These are phyloP conservation scores for Mactra quadrangularis DNA, from an alignment of 1,140 invertebrate genomes.

Conservation along the genomic window DNA sequence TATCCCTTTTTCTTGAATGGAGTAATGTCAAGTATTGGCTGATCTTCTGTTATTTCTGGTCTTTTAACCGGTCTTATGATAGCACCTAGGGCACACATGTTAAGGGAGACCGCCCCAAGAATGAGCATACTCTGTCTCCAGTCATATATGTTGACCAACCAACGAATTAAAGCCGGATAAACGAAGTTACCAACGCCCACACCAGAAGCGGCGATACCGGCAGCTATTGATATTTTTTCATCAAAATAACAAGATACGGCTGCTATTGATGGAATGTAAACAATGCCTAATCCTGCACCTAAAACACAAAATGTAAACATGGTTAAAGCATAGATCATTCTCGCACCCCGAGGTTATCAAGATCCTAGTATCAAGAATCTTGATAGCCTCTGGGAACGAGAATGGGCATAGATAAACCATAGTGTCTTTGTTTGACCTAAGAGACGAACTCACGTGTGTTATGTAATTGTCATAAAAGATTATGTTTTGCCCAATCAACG, in stretches of 20 bases:
- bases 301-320: conserved; percentile 58
- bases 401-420: no score
- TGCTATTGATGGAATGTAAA: conserved; percentile 94
- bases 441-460: no score
- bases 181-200: conserved; percentile 94
- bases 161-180: conserved; percentile 87
- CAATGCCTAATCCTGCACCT: conserved; percentile 94
- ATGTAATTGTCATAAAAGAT: no score
- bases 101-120: conserved; percentile 60
- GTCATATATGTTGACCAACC: conserved; percentile 86
- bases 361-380: no score
- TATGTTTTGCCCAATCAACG: no score
- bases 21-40: conserved; percentile 58
- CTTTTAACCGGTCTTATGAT: conserved; percentile 59
- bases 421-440: no score
- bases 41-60: conserved; percentile 33
- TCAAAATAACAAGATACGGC: conserved; percentile 96
- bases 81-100: conserved; percentile 64
- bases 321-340: no score
- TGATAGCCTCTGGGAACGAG: no score
- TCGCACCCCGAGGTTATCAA: no score
- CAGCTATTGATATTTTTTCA: conserved; percentile 92
- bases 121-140: conserved; percentile 88
- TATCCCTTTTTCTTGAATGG: conserved; percentile 64
- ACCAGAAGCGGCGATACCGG: conserved; percentile 94